Evolutionary conservation across 2,888 invertebrate species (phyloP).

Genomic region (Acleris literana): DNA sequence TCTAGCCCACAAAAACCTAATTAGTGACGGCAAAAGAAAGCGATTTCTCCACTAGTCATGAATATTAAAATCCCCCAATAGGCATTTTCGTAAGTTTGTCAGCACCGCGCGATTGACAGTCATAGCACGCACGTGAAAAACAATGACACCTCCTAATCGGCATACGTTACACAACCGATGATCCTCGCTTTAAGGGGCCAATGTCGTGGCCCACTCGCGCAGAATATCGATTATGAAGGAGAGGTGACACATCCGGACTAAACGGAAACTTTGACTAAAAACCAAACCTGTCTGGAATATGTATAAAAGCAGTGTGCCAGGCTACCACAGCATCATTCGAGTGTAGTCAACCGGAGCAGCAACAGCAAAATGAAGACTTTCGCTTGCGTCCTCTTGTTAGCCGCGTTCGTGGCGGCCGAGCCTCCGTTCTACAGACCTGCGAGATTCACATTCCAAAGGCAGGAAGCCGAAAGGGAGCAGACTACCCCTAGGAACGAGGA

Average conservation of each 20-base stretch:
- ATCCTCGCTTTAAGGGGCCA: slow-evolving; percentile 74
- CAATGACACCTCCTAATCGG: slow-evolving; percentile 79
- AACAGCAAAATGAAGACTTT: slow-evolving; percentile 67
- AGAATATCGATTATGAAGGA: slow-evolving; percentile 73
- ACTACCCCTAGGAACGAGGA: slow-evolving; percentile 48
- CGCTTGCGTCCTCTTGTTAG: slow-evolving; percentile 62
- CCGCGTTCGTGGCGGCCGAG: slow-evolving; percentile 64
- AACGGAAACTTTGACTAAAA: slow-evolving; percentile 64
- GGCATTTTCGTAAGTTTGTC: slow-evolving; percentile 63
- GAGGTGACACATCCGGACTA: slow-evolving; percentile 69
- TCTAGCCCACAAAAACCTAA: slow-evolving; percentile 49
- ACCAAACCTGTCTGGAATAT: slow-evolving; percentile 46
- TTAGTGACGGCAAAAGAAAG: slow-evolving; percentile 59
- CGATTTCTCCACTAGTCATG: slow-evolving; percentile 68
- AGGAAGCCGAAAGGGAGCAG: slow-evolving; percentile 57
- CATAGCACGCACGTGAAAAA: slow-evolving; percentile 64
- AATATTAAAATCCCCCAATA: slow-evolving; percentile 68
- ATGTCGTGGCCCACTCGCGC: slow-evolving; percentile 69
- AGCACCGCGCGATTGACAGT: slow-evolving; percentile 48
- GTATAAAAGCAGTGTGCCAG: slow-evolving; percentile 64
- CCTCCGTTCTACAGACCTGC: slow-evolving; percentile 62
- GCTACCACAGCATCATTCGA: slow-evolving; percentile 70
- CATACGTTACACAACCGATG: slow-evolving; percentile 69
- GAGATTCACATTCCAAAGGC: slow-evolving; percentile 60
- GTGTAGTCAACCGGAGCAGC: slow-evolving; percentile 57